Evolutionary conservation across 2,888 invertebrate species (phyloP), one percentile per base, ranked within the genome.

Genomic region (Mythimna loreyi): DNA sequence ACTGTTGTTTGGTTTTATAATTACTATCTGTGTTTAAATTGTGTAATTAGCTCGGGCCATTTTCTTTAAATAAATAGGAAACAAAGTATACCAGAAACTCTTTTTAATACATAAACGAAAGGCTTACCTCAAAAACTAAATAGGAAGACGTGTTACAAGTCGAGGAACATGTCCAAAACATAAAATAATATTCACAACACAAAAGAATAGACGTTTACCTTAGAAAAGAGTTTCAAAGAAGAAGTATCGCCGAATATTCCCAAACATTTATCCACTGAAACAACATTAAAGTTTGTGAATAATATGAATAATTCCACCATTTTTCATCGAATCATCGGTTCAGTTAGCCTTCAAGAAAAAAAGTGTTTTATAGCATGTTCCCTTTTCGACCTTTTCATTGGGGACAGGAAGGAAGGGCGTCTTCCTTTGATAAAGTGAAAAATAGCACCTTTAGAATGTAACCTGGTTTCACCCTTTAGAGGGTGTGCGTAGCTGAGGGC

Each of bases 391-490:
- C 90, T 90, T 92, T 94, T 91, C 91, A 91, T 88, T 89, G 89
- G 84, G 85, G 78, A 86, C 91, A 90, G 93, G 92, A 93, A 93
- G 93, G 91, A 92, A 92, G 91, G 92, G 89, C 85, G 90, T 88
- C 91, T 90, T 91, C 92, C 90, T 94, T 94, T 94, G 93, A 95
- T 93, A 93, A 92, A 92, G 90, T 93, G 93, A 94, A 93, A 94
- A 94, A 94, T 94, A 93, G 92, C 90, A 88, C 89, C 89, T 90
- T 87, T 87, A 89, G 88, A 91, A 91, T 89, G 85, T 90, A 88
- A 89, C 91, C 87, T 87, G 89, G 86, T 89, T 78, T 87, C 82
- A 88, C 89, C 89, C 90, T 91, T 88, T 88, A 84, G 81, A 78
- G 83, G 84, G 80, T 77, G 76, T 74, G 77, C 68, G 81, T 86